Evolutionary conservation across 2,888 invertebrate genomes (phyloP).

Genomic region (Microplitis deprimator): DNA sequence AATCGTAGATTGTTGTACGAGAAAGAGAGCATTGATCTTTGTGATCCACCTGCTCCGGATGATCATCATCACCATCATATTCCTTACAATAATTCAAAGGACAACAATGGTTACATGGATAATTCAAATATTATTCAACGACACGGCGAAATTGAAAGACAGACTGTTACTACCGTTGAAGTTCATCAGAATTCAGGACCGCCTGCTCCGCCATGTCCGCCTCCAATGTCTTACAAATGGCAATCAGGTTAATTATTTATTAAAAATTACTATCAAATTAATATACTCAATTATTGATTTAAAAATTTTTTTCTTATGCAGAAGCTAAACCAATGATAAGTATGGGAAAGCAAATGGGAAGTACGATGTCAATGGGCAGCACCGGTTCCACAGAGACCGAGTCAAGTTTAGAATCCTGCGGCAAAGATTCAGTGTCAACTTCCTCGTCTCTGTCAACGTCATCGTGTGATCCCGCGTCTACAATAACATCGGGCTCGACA

Average conservation of each 20-base stretch:
- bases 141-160: conserved; percentile 76
- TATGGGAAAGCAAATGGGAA: conserved; percentile 69
- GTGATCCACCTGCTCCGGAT: conserved; percentile 50
- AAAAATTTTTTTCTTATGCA: conserved; percentile 31
- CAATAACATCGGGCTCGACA: conserved; percentile 55
- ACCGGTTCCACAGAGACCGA: conserved; percentile 70
- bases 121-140: conserved; percentile 49
- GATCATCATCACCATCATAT: conserved; percentile 22
- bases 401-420: conserved; percentile 67
- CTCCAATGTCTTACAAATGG: conserved; percentile 67
- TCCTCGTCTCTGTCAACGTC: conserved; percentile 67
- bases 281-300: neutral
- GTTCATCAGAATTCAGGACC: conserved; percentile 76
- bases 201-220: conserved; percentile 66
- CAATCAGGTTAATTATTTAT: conserved; percentile 58
- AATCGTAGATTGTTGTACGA: conserved; percentile 62
- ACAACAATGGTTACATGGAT: conserved; percentile 62
- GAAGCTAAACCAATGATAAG: conserved; percentile 68
- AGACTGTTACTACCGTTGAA: conserved; percentile 79
- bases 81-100: conserved; percentile 12
- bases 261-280: neutral
- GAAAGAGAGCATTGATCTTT: conserved; percentile 54
- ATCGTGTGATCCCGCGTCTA: conserved; percentile 65
- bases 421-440: conserved; percentile 67
- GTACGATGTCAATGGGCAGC: conserved; percentile 69